Conservation (phyloP, 2,888 invertebrate genomes). For the Polylopha cassiicola region DNA sequence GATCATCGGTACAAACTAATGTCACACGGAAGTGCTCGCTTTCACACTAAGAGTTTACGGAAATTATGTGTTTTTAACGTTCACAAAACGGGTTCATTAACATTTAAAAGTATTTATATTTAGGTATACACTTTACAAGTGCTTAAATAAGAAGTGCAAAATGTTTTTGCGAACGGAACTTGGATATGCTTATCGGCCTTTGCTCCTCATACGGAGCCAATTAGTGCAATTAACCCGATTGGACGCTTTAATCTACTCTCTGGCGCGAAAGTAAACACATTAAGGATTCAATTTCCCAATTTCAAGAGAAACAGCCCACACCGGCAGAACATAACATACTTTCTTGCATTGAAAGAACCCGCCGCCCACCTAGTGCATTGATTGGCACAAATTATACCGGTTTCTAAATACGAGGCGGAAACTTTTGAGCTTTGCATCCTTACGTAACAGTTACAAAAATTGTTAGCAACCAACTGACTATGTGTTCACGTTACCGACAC, state of each 20-base stretch:
- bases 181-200: too few relatives aligned
- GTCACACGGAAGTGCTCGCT: too few relatives aligned
- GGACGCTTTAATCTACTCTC: constrained; percentile 7
- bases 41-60: too few relatives aligned
- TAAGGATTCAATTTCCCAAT: constrained; percentile 43
- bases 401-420: constrained; percentile 62
- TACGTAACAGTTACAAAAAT: constrained; percentile 49
- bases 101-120: too few relatives aligned
- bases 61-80: too few relatives aligned
- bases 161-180: too few relatives aligned
- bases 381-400: constrained; percentile 62
- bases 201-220: constrained; percentile 8
- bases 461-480: too few relatives aligned
- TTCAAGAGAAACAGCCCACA: constrained; percentile 35
- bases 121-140: too few relatives aligned
- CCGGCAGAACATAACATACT: constrained; percentile 40
- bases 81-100: too few relatives aligned
- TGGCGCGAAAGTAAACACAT: constrained; percentile 24
- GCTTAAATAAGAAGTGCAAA: too few relatives aligned
- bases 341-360: constrained; percentile 67
- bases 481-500: constrained; percentile 5
- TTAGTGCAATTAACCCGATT: constrained; percentile 13
- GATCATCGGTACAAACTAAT: too few relatives aligned
- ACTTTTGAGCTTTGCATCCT: constrained; percentile 53
- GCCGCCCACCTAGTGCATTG: constrained; percentile 55